Conservation (phyloP, 2,797 vertebrate species). For the Parauchenoglanis ngamensis region DNA sequence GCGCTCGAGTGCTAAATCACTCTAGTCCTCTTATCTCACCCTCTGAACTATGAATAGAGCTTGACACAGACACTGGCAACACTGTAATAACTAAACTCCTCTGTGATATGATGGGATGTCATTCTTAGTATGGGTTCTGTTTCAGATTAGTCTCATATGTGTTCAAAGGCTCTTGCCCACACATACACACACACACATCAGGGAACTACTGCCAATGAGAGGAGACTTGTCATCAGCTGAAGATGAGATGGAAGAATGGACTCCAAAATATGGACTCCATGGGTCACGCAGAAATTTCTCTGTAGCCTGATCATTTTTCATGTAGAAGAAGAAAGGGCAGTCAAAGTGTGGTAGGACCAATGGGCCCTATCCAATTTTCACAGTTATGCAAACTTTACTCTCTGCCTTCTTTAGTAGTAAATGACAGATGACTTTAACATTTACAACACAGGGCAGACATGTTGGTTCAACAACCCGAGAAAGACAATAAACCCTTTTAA, state of each 20-base stretch:
- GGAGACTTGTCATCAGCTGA: conserved; percentile 38
- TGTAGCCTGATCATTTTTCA: conserved; percentile 3
- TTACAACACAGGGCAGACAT: background rate
- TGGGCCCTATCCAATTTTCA: background rate
- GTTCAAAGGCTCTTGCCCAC: conserved; percentile 1
- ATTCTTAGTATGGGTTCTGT: conserved; percentile 20
- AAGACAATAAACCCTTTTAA: background rate
- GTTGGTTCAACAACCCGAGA: background rate
- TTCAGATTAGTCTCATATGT: conserved; percentile 17
- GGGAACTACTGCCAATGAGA: background rate
- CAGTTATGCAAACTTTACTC: conserved; percentile 3
- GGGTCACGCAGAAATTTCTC: conserved; percentile 17
- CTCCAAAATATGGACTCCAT: conserved; percentile 10
- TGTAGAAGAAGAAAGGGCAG: background rate
- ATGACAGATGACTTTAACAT: background rate
- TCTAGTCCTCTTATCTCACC: conserved; percentile 27
- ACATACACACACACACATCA: conserved; percentile 5
- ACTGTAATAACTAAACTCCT: conserved; percentile 9
- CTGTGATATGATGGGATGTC: background rate
- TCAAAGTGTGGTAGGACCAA: background rate
- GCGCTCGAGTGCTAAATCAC: conserved; percentile 30
- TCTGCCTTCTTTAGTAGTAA: background rate
- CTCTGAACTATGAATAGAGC: conserved; percentile 9
- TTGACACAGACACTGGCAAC: conserved; percentile 13
- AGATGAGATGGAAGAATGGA: conserved; percentile 21